A percentile compares a stretch with the other conserved stretches of the same genome.
These are phyloP conservation scores for Lacanobia wlatinum DNA, from an alignment of 2,888 invertebrate species.

Conservation along the genomic window DNA sequence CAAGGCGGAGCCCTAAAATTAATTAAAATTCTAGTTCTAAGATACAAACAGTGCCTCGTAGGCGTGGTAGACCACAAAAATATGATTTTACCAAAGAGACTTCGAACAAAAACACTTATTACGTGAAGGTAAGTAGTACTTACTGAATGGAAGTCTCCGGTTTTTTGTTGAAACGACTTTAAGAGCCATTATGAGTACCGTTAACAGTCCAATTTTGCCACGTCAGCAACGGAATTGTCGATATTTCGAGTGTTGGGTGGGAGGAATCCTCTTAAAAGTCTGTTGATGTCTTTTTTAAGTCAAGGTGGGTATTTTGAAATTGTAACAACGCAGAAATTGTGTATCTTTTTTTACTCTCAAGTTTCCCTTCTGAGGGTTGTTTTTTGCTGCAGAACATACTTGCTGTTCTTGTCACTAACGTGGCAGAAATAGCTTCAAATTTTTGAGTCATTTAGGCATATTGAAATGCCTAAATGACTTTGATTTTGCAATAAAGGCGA, in stretches of 20 bases:
- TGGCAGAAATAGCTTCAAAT: too few species aligned
- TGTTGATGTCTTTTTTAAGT: slow-evolving; percentile 20
- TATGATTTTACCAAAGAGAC: slow-evolving; percentile 38
- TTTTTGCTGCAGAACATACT: too few species aligned
- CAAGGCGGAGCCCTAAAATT: neutral
- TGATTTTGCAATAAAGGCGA: neutral
- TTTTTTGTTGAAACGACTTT: slow-evolving; percentile 57
- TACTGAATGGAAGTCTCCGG: slow-evolving; percentile 50
- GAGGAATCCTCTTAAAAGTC: slow-evolving; percentile 30
- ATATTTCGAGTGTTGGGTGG: slow-evolving; percentile 57
- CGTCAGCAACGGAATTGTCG: slow-evolving; percentile 50
- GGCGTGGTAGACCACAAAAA: slow-evolving; percentile 24
- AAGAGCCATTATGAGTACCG: slow-evolving; percentile 56
- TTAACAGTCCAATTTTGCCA: slow-evolving; percentile 56
- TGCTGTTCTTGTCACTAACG: too few species aligned
- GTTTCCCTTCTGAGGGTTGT: neutral
- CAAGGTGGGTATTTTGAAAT: slow-evolving; percentile 30
- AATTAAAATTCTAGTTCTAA: slow-evolving; percentile 15
- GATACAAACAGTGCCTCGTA: neutral
- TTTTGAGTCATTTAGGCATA: too few species aligned
- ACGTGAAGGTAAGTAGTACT: slow-evolving; percentile 53
- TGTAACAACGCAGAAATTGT: slow-evolving; percentile 10
- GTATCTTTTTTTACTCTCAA: neutral
- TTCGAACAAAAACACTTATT: slow-evolving; percentile 55
- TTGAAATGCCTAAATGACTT: too few species aligned